Evolutionary conservation across 2,797 vertebrate genomes (phyloP).

Genomic region (Mormyrus proboscirostris): DNA sequence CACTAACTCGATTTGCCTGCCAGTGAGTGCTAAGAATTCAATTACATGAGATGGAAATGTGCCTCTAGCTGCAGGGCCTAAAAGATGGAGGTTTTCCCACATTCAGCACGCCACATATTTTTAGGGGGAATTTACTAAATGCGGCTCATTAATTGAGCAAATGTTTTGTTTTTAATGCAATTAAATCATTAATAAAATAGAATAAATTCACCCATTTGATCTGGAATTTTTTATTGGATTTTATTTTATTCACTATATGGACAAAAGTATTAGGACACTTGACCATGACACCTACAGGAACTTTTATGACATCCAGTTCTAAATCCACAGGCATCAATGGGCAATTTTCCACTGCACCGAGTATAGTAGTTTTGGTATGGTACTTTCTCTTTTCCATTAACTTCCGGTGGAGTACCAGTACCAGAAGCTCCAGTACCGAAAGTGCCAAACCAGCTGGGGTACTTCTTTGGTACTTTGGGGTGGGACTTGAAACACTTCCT

Average conservation of each 20-base stretch:
- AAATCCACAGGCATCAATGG: not conserved
- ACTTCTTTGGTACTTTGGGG: not conserved
- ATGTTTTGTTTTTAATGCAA: not conserved
- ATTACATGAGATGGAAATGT: not conserved
- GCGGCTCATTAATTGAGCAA: not conserved
- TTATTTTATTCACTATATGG: not conserved
- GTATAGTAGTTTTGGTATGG: not conserved
- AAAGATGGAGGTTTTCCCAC: not conserved
- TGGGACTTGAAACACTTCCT: not conserved
- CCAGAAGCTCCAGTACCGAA: not conserved
- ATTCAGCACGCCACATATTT: not conserved
- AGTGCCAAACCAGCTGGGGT: not conserved
- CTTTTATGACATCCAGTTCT: not conserved
- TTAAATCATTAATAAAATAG: not conserved
- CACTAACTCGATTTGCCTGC: conserved; percentile 3
- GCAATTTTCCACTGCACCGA: not conserved
- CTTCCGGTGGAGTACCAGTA: not conserved
- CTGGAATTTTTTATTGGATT: not conserved
- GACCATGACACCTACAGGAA: not conserved
- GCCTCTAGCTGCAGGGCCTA: not conserved
- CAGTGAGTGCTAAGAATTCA: not conserved
- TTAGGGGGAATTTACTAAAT: not conserved
- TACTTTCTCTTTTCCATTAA: not conserved
- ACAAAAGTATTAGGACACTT: not conserved
- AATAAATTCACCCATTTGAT: not conserved